Evolutionary conservation across 2,797 vertebrate species (phyloP).

Genomic region (Erethizon dorsatum): DNA sequence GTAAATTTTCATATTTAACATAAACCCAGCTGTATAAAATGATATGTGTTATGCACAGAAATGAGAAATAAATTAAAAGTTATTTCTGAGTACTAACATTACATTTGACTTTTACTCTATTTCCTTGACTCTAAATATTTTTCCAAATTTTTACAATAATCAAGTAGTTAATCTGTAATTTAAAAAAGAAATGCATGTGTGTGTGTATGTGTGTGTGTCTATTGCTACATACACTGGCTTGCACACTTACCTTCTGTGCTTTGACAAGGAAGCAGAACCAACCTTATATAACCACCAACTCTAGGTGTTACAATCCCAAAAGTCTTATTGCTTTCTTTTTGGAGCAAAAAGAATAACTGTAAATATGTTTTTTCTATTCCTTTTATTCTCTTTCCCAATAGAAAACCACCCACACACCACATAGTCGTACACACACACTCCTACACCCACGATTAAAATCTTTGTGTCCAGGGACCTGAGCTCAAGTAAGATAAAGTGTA

Average conservation of each 20-base stretch:
- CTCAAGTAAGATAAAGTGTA: neutral
- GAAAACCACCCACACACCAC: neutral
- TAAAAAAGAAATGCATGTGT: neutral
- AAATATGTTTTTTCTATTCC: conserved; percentile 11
- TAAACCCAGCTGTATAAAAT: conserved; percentile 49
- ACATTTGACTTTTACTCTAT: conserved; percentile 44
- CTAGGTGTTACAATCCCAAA: neutral
- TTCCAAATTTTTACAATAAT: conserved; percentile 44
- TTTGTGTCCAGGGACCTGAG: neutral
- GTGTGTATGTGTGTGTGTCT: accelerated
- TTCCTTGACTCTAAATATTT: neutral
- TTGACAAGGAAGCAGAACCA: neutral
- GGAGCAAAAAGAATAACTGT: neutral
- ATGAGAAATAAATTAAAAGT: conserved; percentile 69
- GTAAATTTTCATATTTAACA: conserved; percentile 56
- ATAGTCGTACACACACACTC: neutral
- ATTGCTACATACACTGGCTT: neutral
- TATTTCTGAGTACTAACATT: conserved; percentile 49
- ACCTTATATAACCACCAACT: neutral
- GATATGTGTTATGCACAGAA: conserved; percentile 54
- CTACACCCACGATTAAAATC: neutral
- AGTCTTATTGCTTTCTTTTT: neutral
- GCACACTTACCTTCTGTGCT: neutral
- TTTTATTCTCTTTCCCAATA: neutral
- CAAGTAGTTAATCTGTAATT: conserved; percentile 49